Base-by-base conservation (phyloP, 92 coral and sea anemone species). In the Palythoa heliodiscus region DNA sequence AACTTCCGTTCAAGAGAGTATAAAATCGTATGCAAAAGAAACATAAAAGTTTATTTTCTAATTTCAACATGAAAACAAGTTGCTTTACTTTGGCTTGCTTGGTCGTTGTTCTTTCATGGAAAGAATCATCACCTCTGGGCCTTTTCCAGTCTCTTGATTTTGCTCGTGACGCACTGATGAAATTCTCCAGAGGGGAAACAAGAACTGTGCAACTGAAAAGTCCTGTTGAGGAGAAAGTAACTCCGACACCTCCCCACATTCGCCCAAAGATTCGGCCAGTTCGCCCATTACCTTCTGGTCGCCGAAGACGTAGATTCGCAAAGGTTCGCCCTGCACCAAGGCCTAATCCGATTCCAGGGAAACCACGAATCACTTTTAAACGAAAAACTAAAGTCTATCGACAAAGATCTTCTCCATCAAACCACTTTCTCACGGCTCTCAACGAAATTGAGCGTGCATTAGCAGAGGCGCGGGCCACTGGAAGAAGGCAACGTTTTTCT, bases 401-500 rank as follows among this genome's bases (percentile, higher is more conserved):
- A 53, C 86, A 76, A 7, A 94, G 97, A 20, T 43, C 89, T 0
- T 87, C 95, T 6, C 97, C 97, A 2, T 93, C 97, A 3, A 91
- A 94, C 84, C 93, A 92, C 82, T 92, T 96, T 58, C 90, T 89
- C 2, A 93, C 88, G 55, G 98, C 98, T 17, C 53, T 96, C 40
- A 90, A 89, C 70, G 93, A 91, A 2, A 91, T 96, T 35, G 98
- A 96, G 60, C 91, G 93, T 11, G 96, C 93, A 0, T 84, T 94
- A 13, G 92, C 91, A 4, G 92, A 91, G 14, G 97, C 97, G 3
- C 74, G 86, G 24, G 93, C 88, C 0, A 85, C 93, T 39, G 40
- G 71, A 8, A 52, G 71, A 39, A 71, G 35, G 43, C 68, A 54
- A 47, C 22, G 82, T 52, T 70, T 68, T 71, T 66, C 77, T 38